phyloP scores from a whole-genome alignment of 2,888 invertebrate species.

The Lycocerus yunnanus region DNA sequence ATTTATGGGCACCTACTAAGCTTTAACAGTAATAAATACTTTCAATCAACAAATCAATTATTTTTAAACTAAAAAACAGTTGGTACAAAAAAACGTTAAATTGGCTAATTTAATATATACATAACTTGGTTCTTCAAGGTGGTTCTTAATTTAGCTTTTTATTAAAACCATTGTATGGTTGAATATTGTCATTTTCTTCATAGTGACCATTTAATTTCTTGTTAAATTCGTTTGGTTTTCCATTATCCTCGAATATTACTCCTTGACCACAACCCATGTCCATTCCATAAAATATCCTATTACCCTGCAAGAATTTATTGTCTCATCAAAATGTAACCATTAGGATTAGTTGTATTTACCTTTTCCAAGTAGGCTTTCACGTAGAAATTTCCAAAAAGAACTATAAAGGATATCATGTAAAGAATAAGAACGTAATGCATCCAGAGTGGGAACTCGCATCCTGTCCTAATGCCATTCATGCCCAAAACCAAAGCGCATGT shows the following conservation, averaged over 20 bases:
- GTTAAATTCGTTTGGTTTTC: slow-evolving; percentile 48
- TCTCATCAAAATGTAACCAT: background rate
- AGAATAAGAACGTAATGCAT: slow-evolving; percentile 84
- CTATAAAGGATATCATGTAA: slow-evolving; percentile 87
- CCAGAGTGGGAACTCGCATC: slow-evolving; percentile 89
- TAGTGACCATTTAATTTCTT: slow-evolving; percentile 11
- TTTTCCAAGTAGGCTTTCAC: slow-evolving; percentile 77
- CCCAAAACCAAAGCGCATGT: slow-evolving; percentile 80
- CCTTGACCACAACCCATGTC: slow-evolving; percentile 64
- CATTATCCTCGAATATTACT: slow-evolving; percentile 58
- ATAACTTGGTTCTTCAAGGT: background rate
- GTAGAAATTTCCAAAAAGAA: slow-evolving; percentile 87
- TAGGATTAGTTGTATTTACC: slow-evolving; percentile 55
- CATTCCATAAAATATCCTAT: slow-evolving; percentile 62
- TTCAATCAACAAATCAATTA: background rate
- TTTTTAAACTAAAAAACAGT: background rate
- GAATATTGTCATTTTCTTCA: slow-evolving; percentile 15
- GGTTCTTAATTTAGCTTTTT: slow-evolving; percentile 9
- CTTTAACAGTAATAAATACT: background rate
- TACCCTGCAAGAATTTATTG: slow-evolving; percentile 60
- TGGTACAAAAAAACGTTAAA: background rate
- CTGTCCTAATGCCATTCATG: slow-evolving; percentile 76
- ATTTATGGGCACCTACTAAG: background rate
- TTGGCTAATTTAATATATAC: background rate
- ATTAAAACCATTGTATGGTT: background rate